phyloP scores from a whole-genome alignment of 2,888 invertebrate species.

The Pycnomerus fuliginosus region DNA sequence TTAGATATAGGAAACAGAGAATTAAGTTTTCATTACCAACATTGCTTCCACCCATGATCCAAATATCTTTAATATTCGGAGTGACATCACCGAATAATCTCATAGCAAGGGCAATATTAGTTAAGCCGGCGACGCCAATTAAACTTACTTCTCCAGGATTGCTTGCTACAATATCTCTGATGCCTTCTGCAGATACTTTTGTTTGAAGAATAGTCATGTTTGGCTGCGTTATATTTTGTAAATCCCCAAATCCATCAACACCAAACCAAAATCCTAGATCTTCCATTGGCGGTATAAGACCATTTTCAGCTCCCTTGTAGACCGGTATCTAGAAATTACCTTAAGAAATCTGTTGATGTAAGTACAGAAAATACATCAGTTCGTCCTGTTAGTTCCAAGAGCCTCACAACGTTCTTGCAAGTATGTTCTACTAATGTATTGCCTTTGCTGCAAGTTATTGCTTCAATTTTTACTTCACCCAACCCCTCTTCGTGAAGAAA shows the following conservation, averaged over 20 bases:
- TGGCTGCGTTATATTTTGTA: constrained; percentile 50
- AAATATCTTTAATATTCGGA: constrained; percentile 64
- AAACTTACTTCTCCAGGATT: constrained; percentile 61
- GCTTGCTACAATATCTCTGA: constrained; percentile 60
- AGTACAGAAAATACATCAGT: no score
- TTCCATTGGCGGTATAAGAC: constrained; percentile 52
- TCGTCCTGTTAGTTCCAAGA: no score
- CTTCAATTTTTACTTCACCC: no score
- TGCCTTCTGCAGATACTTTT: constrained; percentile 57
- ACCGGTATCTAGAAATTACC: constrained; percentile 69
- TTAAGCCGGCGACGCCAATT: constrained; percentile 71
- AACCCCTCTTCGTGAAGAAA: no score
- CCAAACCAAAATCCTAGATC: constrained; percentile 60
- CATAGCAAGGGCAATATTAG: constrained; percentile 75
- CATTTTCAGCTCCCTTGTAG: constrained; percentile 61
- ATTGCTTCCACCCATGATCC: constrained; percentile 78
- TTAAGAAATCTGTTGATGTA: no score
- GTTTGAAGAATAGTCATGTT: constrained; percentile 34
- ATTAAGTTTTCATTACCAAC: constrained; percentile 55
- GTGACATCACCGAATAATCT: constrained; percentile 67
- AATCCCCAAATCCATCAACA: constrained; percentile 71
- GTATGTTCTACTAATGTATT: no score
- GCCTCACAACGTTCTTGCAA: no score
- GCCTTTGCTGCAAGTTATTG: no score
- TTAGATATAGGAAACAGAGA: no score